phyloP scores from a whole-genome alignment of 2,113 vertebrate genomes.

The Eonycteris spelaea region DNA sequence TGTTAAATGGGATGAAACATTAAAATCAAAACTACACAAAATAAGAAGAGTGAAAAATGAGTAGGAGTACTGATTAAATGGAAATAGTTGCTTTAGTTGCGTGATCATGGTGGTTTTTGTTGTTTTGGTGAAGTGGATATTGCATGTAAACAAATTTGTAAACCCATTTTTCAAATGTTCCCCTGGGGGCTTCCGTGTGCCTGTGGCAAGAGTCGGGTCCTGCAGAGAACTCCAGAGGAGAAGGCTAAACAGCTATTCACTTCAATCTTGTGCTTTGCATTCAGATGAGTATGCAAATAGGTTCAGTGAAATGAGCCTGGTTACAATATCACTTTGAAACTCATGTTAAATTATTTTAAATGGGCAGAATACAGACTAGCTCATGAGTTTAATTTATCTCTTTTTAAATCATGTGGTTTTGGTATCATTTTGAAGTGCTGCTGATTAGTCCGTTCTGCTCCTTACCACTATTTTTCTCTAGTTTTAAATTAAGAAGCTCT shows the following conservation, averaged over 20 bases:
- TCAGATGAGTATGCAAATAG: constrained; percentile 65
- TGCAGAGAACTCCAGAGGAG: constrained; percentile 51
- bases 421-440: constrained; percentile 23
- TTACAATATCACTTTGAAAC: constrained; percentile 42
- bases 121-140: constrained; percentile 21
- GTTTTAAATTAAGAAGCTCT: background rate
- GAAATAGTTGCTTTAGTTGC: background rate
- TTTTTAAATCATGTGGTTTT: constrained; percentile 37
- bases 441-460: constrained; percentile 43
- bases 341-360: constrained; percentile 63
- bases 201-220: constrained; percentile 49
- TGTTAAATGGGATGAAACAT: background rate
- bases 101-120: background rate
- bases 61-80: background rate
- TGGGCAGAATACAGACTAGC: constrained; percentile 44
- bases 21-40: constrained; percentile 12
- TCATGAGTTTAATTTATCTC: constrained; percentile 54
- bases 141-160: constrained; percentile 59
- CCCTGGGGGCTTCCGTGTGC: constrained; percentile 17
- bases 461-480: background rate
- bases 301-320: constrained; percentile 39
- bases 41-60: background rate
- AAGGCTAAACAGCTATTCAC: constrained; percentile 69
- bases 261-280: constrained; percentile 59
- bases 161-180: constrained; percentile 57